Percentiles rank a stretch among this genome's conserved stretches.
phyloP scores from a whole-genome alignment of 2,797 vertebrate species.

The Astyanax mexicanus region DNA sequence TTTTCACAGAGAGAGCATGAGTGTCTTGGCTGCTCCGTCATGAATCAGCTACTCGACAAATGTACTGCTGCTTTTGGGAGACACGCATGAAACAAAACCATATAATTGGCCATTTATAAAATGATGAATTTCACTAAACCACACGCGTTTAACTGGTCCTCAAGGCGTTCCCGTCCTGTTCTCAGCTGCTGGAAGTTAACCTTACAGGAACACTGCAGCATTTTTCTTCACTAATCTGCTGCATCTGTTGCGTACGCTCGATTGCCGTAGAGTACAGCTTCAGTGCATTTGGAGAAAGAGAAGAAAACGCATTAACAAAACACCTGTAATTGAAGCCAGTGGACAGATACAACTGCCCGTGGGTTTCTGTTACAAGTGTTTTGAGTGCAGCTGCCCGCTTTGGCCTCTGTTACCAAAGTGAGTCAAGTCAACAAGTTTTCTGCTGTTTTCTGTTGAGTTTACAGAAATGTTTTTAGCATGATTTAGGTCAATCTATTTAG shows the following conservation, averaged over 20 bases:
- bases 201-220: not conserved
- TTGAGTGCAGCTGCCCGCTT: not conserved
- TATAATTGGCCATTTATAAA: not conserved
- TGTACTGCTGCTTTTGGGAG: constrained; percentile 20
- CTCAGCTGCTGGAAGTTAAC: not conserved
- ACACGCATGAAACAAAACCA: not conserved
- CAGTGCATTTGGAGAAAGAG: not conserved
- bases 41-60: constrained; percentile 41
- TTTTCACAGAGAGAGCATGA: not conserved
- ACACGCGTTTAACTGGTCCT: not conserved
- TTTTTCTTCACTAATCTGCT: not conserved
- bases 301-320: not conserved
- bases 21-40: constrained; percentile 43
- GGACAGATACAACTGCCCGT: too few relatives aligned
- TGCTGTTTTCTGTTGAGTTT: not conserved
- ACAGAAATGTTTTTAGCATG: not conserved
- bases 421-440: not conserved
- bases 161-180: not conserved
- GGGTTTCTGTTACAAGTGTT: not conserved
- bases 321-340: not conserved
- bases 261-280: not conserved
- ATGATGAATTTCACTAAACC: constrained; percentile 4
- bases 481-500: too few relatives aligned
- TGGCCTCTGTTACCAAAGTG: not conserved
- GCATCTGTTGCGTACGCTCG: not conserved